Evolutionary conservation across 2,113 vertebrate species (phyloP), one percentile per base, ranked within the genome.

Genomic region (Neotragus moschatus): DNA sequence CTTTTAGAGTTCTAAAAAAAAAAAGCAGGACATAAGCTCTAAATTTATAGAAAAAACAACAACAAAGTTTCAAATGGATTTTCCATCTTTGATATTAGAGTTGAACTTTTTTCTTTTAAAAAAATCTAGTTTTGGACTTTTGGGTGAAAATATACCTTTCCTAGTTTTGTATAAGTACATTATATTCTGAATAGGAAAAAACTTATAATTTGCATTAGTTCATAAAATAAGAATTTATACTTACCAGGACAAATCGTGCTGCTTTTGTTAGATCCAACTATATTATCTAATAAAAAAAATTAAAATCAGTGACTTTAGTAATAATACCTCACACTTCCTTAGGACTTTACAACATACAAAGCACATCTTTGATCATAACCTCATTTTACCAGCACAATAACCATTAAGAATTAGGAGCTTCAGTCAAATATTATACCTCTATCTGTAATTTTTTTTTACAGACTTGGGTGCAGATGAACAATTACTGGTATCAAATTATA

Each of bases 171-270:
- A 79, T 36, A 96, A 79, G 80, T 93, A 33, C 19, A 84, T 79
- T 96, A 63, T 92, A 96, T 9, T 58, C 3, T n/a, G 5, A 93
- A 5, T 51, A 94, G 77, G 26, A 96, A 97, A 88, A 95, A 85
- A 21, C 17, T 94, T 55, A 60, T 33, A 94, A 75, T 90, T 88
- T 61, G 23, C 10, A 33, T n/a, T 91, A 80, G 7, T 94, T 98
- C 51, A 77, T 86, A 91, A 92, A 86, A 91, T 73, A 87, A 90
- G 28, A 47, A 84, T 66, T 86, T 55, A 61, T 58, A 98, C 99
- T 98, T 98, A 99, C 99, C 99, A 97, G 99, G 99, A 98, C 99
- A 99, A 98, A 99, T 98, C 1, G 99, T 99, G 96, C 99, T 99
- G 98, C 99, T 99, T 98, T 99, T 99, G 23, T 99, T 97, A 66